Base-by-base conservation (phyloP, 2,113 vertebrate species). In the Lepisosteus oculatus region DNA sequence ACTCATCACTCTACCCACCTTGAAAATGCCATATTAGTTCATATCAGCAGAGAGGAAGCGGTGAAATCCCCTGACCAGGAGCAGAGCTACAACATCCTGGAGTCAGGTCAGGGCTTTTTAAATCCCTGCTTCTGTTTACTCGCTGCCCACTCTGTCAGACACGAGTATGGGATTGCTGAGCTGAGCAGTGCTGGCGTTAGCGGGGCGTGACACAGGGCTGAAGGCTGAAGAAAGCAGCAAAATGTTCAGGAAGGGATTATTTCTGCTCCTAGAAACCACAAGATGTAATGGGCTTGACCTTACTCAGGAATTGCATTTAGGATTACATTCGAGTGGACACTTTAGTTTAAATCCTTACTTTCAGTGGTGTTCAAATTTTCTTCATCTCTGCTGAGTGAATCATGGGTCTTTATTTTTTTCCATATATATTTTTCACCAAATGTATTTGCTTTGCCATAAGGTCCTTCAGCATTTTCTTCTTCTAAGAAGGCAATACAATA, bases 201-300 rank as follows among this genome's bases (percentile, higher is more conserved):
- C 13, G 57, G 41, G 43, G 42, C 12, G 17, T 43, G 74, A 61
- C 55, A 47, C n/a, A 2, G 44, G 14, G n/a, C 15, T 43, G 2
- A n/a, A 55, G 6, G 7, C 17, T 61, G 14, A 59, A 59, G 12
- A 59, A 59, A 59, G 5, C n/a, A 59, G 14, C 12, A 59, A n/a
- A 59, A 13, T n/a, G 45, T 9, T 9, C 45, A 6, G 15, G 9
- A 44, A 47, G 67, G 47, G n/a, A 61, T 54, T 55, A 74, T 8
- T 6, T 29, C 29, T 15, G 8, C 51, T 62, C 17, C 55, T 42
- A 55, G 47, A 62, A 12, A 47, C 54, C n/a, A 56, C 5, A 11
- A 55, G 69, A 70, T 3, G 47, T 71, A 67, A 74, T 67, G 51
- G 17, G 11, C 63, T 69, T 76, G 54, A 72, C 43, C 65, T 15